Base-by-base conservation (phyloP, 2,113 vertebrate species). In the Dendropsophus ebraccatus region DNA sequence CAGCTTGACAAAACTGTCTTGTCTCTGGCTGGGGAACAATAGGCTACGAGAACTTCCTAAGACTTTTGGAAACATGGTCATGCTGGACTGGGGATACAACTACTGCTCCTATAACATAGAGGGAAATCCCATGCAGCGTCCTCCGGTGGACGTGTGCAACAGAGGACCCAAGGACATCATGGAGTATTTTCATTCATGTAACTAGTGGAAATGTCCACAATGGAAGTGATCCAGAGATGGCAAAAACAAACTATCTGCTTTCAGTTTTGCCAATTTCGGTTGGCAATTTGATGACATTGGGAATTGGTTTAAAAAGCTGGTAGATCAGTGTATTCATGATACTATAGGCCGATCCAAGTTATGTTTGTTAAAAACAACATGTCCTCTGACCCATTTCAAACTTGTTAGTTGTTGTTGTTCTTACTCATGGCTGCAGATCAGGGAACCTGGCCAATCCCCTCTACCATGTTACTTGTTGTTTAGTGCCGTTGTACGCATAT, bases 21-120 rank as follows among this genome's bases (percentile, higher is more conserved):
- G 88, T 0, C 83, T 93, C 41, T 93, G 92, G 89, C 0, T 92
- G 78, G 90, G 91, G 21, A 90, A 90, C 70, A 92, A 92, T 52
- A 75, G 4, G 0, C 70, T 92, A 1, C 2, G 0, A 32, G 52
- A 65, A n/a, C 91, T 93, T 85, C 90, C 90, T 2, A 49, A 6
- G 69, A 75, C 32, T 0, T 93, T 90, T 88, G 90, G 90, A 37
- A 85, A 90, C 1, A 80, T 93, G 32, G 30, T 87, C 52, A 89
- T 90, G 41, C 73, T 92, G 79, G 89, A 92, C 58, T 92, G 91
- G 91, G 89, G 82, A 6, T 21, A 30, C 50, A 91, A 77, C 8
- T 83, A 87, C 45, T 91, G 90, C 60, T 92, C 90, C 0, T 90
- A 85, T 45, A 92, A 89, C 25, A 91, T 91, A 74, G 91, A 92